Conservation (phyloP, 2,113 vertebrate species). For the Carollia perspicillata region DNA sequence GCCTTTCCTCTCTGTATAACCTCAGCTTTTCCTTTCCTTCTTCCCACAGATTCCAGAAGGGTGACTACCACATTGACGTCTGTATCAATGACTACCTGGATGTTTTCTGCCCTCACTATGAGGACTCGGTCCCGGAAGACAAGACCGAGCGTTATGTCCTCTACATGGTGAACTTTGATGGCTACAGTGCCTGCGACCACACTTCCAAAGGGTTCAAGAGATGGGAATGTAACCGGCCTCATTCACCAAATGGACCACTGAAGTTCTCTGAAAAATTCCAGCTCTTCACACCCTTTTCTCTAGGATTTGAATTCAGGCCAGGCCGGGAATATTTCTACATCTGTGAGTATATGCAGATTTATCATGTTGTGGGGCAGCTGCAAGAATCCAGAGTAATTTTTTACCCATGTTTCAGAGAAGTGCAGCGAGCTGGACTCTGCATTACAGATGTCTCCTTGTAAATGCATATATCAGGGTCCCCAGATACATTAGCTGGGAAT, state of each 20-base stretch:
- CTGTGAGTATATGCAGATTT: constrained; percentile 90
- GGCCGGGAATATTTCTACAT: constrained; percentile 99
- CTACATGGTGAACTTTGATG: constrained; percentile 99
- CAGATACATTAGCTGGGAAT: constrained; percentile 69
- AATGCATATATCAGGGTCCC: constrained; percentile 55
- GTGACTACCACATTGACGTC: constrained; percentile 98
- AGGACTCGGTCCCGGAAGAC: constrained; percentile 94
- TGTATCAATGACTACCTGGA: constrained; percentile 99
- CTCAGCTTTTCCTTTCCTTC: background rate
- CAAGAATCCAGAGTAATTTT: constrained; percentile 61
- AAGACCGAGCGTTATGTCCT: constrained; percentile 96
- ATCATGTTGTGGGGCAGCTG: constrained; percentile 40
- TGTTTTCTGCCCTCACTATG: constrained; percentile 98
- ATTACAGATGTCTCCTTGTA: constrained; percentile 61
- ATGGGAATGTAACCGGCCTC: constrained; percentile 98
- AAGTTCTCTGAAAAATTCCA: constrained; percentile 99
- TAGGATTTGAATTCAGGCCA: constrained; percentile 99
- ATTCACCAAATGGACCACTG: constrained; percentile 95
- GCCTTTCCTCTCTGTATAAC: background rate
- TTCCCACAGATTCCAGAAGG: constrained; percentile 90
- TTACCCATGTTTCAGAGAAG: constrained; percentile 60
- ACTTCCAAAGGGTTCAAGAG: constrained; percentile 98
- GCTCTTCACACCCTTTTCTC: constrained; percentile 98
- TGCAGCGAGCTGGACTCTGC: background rate
- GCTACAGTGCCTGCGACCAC: constrained; percentile 98